Conservation (phyloP, 1,140 invertebrate species). For the Marisa cornuarietis region DNA sequence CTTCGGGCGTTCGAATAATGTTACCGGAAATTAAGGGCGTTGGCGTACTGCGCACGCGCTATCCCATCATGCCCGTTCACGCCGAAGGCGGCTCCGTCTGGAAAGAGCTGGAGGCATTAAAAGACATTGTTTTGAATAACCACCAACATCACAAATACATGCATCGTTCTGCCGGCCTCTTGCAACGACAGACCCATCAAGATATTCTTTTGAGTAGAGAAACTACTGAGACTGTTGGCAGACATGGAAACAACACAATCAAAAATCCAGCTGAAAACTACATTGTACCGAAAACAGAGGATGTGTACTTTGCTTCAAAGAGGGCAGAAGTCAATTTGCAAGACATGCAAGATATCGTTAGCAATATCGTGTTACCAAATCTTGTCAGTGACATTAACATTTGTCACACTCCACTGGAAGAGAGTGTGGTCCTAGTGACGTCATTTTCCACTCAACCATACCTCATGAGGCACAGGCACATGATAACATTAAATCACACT, state of each 20-base stretch:
- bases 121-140: constrained; percentile 38
- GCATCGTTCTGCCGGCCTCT: background rate
- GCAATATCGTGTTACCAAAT: no score
- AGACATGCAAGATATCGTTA: no score
- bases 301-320: no score
- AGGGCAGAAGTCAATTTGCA: no score
- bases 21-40: constrained; percentile 37
- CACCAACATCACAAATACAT: constrained; percentile 17
- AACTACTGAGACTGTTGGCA: no score
- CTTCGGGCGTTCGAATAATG: constrained; percentile 33
- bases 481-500: constrained; percentile 22
- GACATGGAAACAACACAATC: no score
- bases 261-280: no score
- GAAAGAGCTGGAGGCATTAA: constrained; percentile 49
- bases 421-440: constrained; percentile 8
- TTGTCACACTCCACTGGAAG: no score
- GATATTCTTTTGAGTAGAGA: no score
- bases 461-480: constrained; percentile 32
- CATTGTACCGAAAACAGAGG: no score
- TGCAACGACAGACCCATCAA: no score
- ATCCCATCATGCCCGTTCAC: constrained; percentile 43
- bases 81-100: constrained; percentile 34
- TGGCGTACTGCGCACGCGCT: constrained; percentile 40
- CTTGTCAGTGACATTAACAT: no score
- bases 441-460: constrained; percentile 21